Percentiles rank a stretch among this genome's conserved stretches.
phyloP scores from a whole-genome alignment of 1,140 invertebrate species.

The Lepeophtheirus salmonis region DNA sequence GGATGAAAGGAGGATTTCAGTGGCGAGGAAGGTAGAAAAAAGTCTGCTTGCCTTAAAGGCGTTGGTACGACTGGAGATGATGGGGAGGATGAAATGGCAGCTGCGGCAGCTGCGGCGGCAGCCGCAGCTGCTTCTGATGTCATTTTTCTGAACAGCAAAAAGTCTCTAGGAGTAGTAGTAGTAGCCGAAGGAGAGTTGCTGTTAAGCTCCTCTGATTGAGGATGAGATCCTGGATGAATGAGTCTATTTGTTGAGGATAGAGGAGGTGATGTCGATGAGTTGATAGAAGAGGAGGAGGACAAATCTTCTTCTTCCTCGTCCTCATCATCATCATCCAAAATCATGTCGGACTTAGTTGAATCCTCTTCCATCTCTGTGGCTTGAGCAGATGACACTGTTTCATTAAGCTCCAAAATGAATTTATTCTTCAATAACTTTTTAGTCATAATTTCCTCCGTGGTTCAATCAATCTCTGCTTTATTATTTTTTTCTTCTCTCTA shows the following conservation, averaged over 20 bases:
- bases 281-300: background rate
- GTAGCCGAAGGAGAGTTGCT: no score
- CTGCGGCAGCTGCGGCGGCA: background rate
- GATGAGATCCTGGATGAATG: background rate
- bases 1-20: background rate
- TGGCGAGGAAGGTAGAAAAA: background rate
- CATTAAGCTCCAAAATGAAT: background rate
- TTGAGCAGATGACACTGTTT: background rate
- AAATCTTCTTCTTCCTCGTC: background rate
- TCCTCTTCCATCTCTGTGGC: background rate
- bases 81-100: no score
- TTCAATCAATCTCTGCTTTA: no score
- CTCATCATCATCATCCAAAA: background rate
- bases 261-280: background rate
- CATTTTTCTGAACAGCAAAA: background rate
- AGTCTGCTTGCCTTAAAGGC: background rate
- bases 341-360: background rate
- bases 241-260: background rate
- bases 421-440: background rate
- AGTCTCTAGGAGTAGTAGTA: no score
- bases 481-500: no score
- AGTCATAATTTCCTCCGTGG: no score
- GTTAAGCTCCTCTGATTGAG: background rate
- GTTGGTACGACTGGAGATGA: background rate
- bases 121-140: background rate